Evolutionary conservation across 2,113 vertebrate species (phyloP).

Genomic region (Eonycteris spelaea): DNA sequence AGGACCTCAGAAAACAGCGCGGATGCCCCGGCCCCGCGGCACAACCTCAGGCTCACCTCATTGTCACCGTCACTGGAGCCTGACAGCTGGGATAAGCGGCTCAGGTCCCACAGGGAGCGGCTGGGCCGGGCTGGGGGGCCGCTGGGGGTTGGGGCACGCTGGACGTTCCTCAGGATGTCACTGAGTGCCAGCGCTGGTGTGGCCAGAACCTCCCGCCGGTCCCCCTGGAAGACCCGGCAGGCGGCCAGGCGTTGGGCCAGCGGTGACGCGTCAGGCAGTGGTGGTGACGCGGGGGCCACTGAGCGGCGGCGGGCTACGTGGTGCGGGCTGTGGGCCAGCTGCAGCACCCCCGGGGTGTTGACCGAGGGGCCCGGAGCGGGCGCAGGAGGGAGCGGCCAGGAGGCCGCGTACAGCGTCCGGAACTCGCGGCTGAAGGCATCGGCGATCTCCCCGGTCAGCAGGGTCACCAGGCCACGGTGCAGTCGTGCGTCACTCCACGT

Average conservation of each 20-base stretch:
- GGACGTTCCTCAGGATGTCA: slow-evolving; percentile 44
- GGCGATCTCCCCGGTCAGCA: slow-evolving; percentile 72
- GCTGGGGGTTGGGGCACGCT: not conserved
- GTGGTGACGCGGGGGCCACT: not conserved
- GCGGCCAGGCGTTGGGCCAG: slow-evolving; percentile 19
- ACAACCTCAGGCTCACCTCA: slow-evolving; percentile 28
- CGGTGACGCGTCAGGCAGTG: fast-evolving
- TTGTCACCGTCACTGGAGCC: slow-evolving; percentile 61
- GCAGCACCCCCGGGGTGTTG: not conserved
- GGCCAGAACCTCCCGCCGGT: not conserved
- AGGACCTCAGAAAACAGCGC: not conserved
- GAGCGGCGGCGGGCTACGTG: slow-evolving; percentile 43
- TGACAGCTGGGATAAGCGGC: slow-evolving; percentile 71
- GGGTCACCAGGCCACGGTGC: slow-evolving; percentile 72
- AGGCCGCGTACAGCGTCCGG: slow-evolving; percentile 70
- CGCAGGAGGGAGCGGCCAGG: not conserved
- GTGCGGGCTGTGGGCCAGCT: slow-evolving; percentile 47
- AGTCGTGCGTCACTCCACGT: slow-evolving; percentile 76
- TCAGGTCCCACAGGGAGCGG: slow-evolving; percentile 79
- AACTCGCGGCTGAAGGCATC: slow-evolving; percentile 76
- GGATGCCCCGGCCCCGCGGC: not conserved
- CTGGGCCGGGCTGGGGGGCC: slow-evolving; percentile 50
- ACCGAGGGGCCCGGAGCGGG: not conserved
- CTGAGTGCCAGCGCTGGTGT: not conserved
- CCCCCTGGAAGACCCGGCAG: not conserved